Evolutionary conservation across 2,797 vertebrate genomes (phyloP), one percentile per base, ranked within the genome.

Genomic region (Hyperoplus immaculatus): DNA sequence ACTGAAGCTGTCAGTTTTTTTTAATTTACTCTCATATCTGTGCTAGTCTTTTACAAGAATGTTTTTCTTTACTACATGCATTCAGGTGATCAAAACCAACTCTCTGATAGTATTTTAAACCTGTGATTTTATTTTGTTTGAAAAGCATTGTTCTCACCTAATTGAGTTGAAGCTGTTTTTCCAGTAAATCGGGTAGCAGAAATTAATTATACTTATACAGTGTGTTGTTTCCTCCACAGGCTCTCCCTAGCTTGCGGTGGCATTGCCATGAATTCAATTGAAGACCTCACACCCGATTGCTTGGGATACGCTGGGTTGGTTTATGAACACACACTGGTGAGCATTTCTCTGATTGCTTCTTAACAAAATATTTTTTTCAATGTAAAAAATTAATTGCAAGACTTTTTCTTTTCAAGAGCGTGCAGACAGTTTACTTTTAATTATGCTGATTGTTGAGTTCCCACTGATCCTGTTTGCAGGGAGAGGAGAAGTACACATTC

Each of bases 211-310:
- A 41, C 4, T 29, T 29, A 8, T 6, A 3, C 2, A 0, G 1
- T 55, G 36, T 72, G 3, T 41, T 54, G 4, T 75, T 53, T 10
- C 36, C 16, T 66, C 7, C 1, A 5, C 83, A 99, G 98, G 29
- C 92, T 99, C 74, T 95, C 96, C 6, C 94, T 99, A 38, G 98
- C 98, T 0, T 99, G 98, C 42, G 98, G 98, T 0, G 97, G 98
- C 2, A 87, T 95, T n/a, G 96, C 98, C 69, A 97, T 99, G 95
- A 99, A 99, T 85, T 99, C 98, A 0, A 90, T 99, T 50, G 98
- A 99, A 11, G 98, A 97, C 90, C 95, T 99, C 62, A 96, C 94
- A 11, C 91, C 93, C 1, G 97, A 98, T 8, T 98, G 96, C 63
- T 91, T 99, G 94, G 98, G 98, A 39, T 85, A 97, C 0, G 97